Percentiles rank a stretch among this genome's conserved stretches.
These are phyloP conservation scores for Epinephelus awoara DNA, from an alignment of 2,797 vertebrate species.

Conservation along the genomic window DNA sequence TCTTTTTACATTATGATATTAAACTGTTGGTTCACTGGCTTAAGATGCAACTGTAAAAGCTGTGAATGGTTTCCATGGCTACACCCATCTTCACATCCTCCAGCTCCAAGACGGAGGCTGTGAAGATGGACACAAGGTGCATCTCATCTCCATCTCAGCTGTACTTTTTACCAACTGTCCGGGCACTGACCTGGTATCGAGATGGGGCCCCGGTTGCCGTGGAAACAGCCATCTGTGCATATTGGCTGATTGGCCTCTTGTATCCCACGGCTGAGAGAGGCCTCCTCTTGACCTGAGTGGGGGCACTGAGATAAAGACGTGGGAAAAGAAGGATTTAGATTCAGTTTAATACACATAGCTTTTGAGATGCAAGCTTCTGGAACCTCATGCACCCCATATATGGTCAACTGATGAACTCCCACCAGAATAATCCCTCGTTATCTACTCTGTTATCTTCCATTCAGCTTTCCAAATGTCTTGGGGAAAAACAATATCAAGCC, in stretches of 20 bases:
- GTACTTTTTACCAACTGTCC: constrained; percentile 25
- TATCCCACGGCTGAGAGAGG: constrained; percentile 94
- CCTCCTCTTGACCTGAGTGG: constrained; percentile 90
- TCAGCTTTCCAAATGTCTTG: constrained; percentile 2
- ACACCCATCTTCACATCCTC: constrained; percentile 27
- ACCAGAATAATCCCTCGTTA: not conserved
- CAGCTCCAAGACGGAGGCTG: constrained; percentile 6
- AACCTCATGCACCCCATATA: not conserved
- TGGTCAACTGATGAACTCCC: constrained; percentile 1
- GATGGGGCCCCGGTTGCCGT: constrained; percentile 91
- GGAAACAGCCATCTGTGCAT: constrained; percentile 93
- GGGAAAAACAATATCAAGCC: not conserved
- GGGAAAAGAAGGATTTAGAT: constrained; percentile 18
- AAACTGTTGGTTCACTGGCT: constrained; percentile 7
- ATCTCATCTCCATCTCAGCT: constrained; percentile 13
- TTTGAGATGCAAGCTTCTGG: constrained; percentile 4
- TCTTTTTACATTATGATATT: constrained; percentile 6
- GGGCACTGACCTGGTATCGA: constrained; percentile 91
- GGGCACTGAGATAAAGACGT: constrained; percentile 75
- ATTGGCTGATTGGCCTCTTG: constrained; percentile 97
- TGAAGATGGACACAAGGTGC: not conserved
- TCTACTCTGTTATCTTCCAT: not conserved
- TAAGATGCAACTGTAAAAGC: constrained; percentile 24
- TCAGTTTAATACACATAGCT: constrained; percentile 10
- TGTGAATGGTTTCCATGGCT: constrained; percentile 48